These are phyloP conservation scores for Enteromius fasciolatus DNA, from an alignment of 2,797 vertebrate species.

Conservation along the genomic window DNA sequence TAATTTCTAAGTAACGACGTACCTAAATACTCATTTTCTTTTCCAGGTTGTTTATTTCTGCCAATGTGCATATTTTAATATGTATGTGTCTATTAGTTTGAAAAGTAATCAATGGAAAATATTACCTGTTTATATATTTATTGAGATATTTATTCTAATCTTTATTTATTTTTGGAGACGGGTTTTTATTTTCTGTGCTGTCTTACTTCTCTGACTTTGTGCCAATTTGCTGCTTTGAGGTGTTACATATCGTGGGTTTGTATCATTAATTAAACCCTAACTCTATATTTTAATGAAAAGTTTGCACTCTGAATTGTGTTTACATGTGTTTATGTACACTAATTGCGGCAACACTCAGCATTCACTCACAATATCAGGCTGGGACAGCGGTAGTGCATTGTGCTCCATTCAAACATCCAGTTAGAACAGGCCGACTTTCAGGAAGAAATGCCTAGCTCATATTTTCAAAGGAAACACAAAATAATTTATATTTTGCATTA, in stretches of 20 bases:
- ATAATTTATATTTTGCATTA: neutral
- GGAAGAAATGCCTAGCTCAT: neutral
- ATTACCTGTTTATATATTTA: conserved; percentile 86
- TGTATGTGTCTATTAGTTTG: conserved; percentile 84
- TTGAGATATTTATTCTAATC: conserved; percentile 85
- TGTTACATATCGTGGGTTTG: conserved; percentile 89
- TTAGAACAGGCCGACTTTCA: neutral
- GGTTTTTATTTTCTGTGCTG: conserved; percentile 85
- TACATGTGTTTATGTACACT: conserved; percentile 51
- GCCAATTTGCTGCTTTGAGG: conserved; percentile 88
- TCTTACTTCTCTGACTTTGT: conserved; percentile 86
- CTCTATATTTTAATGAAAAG: conserved; percentile 83
- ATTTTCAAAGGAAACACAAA: neutral
- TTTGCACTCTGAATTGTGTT: conserved; percentile 63
- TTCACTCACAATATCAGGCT: neutral
- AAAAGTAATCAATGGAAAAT: conserved; percentile 81
- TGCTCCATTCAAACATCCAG: neutral
- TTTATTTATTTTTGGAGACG: conserved; percentile 81
- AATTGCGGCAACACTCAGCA: neutral
- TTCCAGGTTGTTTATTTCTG: conserved; percentile 77
- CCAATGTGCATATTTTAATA: conserved; percentile 83
- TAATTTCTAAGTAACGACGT: conserved; percentile 82
- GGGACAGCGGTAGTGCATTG: neutral
- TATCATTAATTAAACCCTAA: conserved; percentile 88
- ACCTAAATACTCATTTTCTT: conserved; percentile 75